Base-by-base conservation (phyloP, 2,797 vertebrate species). In the Chrysolophus pictus region DNA sequence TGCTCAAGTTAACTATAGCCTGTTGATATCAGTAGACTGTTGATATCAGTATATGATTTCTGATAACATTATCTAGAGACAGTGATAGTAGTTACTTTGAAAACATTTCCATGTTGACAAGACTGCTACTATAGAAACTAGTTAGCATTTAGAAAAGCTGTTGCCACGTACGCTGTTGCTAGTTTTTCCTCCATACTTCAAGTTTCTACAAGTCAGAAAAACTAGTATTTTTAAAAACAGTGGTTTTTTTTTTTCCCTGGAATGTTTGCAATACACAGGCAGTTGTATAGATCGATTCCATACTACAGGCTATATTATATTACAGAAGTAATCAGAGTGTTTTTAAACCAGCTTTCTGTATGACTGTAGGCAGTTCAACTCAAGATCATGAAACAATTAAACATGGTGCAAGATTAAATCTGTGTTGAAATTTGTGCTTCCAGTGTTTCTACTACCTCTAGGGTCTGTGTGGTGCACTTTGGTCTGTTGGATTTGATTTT, bases 181-280 rank as follows among this genome's bases (percentile, higher is more conserved):
- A 35, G 26, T 76, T 67, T 28, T 67, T 82, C 28, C 5, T 58
- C 3, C 11, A 0, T 70, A 21, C 8, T 1, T 26, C 81, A 26
- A 58, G 21, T 75, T 84, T 84, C 28, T 47, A 42, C n/a, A 67
- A 60, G 39, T 63, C 65, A 64, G 24, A 37, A 86, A 75, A 63
- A 18, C 13, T 44, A 39, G 37, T 75, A 33, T 47, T 28, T 84
- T 91, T 64, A 72, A 59, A 92, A 92, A n/a, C 9, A 33, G 11
- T 63, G 29, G 14, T 29, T 11, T 55, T 55, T 49, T 49, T 47
- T 49, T 26, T 65, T 1, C 59, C 31, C 9, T 33, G 42, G 7
- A 53, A 2, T 46, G n/a, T 85, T 62, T n/a, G 18, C 24, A 46
- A 2, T 51, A 62, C 44, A 24, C 19, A 84, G 55, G 33, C 46